Evolutionary conservation across 92 coral and sea anemone species (phyloP).

Genomic region (Micromussa lordhowensis): DNA sequence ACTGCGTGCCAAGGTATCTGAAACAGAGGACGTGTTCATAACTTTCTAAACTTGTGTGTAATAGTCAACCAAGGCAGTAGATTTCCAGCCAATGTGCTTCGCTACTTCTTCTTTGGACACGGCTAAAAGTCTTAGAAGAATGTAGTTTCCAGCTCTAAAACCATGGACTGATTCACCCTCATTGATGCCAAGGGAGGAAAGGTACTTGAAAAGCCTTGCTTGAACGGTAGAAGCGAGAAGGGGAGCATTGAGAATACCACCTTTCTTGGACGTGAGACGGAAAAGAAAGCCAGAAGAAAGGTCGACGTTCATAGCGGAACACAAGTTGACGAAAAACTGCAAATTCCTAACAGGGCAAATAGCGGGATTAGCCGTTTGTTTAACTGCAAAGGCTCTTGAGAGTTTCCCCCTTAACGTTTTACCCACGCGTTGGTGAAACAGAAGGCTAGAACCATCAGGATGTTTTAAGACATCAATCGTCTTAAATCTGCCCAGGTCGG

Average conservation of each 20-base stretch:
- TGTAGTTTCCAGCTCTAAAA: constrained; percentile 62
- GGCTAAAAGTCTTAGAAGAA: constrained; percentile 63
- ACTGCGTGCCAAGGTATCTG: constrained; percentile 24
- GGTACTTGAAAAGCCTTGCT: constrained; percentile 46
- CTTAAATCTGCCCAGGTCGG: constrained; percentile 66
- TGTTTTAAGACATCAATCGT: not conserved
- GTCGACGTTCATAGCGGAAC: constrained; percentile 35
- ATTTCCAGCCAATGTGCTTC: constrained; percentile 59
- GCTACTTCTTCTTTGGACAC: constrained; percentile 65
- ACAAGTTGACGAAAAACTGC: constrained; percentile 46
- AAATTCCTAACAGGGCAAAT: constrained; percentile 69
- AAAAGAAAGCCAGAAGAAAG: constrained; percentile 60
- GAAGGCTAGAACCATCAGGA: constrained; percentile 17
- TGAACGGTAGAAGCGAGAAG: constrained; percentile 57
- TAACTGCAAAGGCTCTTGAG: constrained; percentile 47
- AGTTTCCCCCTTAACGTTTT: constrained; percentile 56
- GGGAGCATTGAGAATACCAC: constrained; percentile 35
- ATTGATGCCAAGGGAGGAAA: constrained; percentile 32
- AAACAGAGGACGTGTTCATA: too few relatives aligned
- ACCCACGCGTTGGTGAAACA: constrained; percentile 64
- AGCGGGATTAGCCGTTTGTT: constrained; percentile 58
- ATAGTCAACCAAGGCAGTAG: constrained; percentile 67
- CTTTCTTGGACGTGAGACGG: constrained; percentile 40
- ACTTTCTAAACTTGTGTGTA: constrained; percentile 50
- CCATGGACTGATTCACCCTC: constrained; percentile 62